These are phyloP conservation scores for Procambarus clarkii DNA, from an alignment of 1,140 invertebrate genomes.

Conservation along the genomic window DNA sequence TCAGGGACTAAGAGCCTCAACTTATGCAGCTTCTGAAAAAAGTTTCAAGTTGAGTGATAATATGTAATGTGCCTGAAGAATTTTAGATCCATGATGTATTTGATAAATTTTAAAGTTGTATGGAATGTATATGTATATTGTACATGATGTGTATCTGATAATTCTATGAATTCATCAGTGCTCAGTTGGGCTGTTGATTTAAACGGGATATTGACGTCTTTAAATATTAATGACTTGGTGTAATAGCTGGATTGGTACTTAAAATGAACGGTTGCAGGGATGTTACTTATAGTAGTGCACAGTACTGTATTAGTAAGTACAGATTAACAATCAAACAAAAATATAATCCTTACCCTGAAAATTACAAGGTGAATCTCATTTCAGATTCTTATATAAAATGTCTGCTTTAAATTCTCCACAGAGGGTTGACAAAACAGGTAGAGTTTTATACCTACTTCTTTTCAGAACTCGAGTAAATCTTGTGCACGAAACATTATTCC, in stretches of 20 bases:
- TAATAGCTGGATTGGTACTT: not conserved
- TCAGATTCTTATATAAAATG: not conserved
- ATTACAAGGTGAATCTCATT: not conserved
- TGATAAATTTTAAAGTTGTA: not conserved
- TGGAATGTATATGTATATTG: not conserved
- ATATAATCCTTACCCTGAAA: not conserved
- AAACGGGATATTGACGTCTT: not conserved
- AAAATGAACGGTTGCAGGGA: slow-evolving; percentile 9
- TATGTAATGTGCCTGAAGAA: slow-evolving; percentile 3
- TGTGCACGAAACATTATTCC: not conserved
- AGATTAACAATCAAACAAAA: slow-evolving; percentile 1
- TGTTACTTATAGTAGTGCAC: not conserved
- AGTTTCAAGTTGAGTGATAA: not conserved
- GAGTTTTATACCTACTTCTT: not conserved
- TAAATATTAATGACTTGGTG: not conserved
- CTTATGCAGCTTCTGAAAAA: not conserved
- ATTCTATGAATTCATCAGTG: slow-evolving; percentile 14
- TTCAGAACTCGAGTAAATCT: not conserved
- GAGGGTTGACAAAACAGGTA: not conserved
- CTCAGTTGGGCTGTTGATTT: not conserved
- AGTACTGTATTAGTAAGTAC: not conserved
- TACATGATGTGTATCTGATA: not conserved
- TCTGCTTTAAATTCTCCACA: not conserved
- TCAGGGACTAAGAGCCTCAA: not conserved
- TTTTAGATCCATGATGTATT: slow-evolving; percentile 4